Base-by-base conservation (phyloP, 2,113 vertebrate genomes). In the Sarotherodon lohbergeri region DNA sequence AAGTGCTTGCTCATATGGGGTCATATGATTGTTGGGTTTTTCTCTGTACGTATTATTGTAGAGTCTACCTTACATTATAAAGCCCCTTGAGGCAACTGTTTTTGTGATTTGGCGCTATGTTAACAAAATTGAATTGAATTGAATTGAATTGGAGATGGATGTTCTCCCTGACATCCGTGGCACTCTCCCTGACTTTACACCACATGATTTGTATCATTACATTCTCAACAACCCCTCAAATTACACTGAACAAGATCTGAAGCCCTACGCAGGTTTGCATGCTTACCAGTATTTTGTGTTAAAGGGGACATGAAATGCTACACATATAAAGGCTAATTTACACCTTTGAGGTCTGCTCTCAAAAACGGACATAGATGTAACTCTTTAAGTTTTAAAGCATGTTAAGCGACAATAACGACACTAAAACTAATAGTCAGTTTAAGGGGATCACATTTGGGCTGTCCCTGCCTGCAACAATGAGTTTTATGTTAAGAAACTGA, bases 91-190 rank as follows among this genome's bases (percentile, higher is more conserved):
- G 46, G 46, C 46, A 1, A 48, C 46, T 17, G 16, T 17, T 48
- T 3, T 48, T 48, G 46, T 48, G 0, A 48, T 48, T 48, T 48
- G 46, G 14, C 14, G 0, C 4, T 19, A 7, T 19, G 19, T 50
- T 50, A 50, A 50, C 7, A 50, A 50, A 50, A 50, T 3, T 50
- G 0, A 50, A 50, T 50, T 50, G 0, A 50, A 50, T 50, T 50
- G 46, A 50, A 50, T 50, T 50, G 48, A 50, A 50, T 0, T 52
- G 50, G 50, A 54, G 50, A 54, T 54, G 19, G 50, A n/a, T 54
- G 50, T 54, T n/a, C 50, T 52, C 50, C 17, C 17, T 52, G 50
- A 52, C 0, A 19, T 52, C 50, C 0, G 17, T 52, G 17, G 50
- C 50, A n/a, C 8, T 52, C 50, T 10, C 9, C 50, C 17, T 54